These are phyloP conservation scores for Gymnoscopelus braueri DNA, from an alignment of 2,797 vertebrate species.

Conservation along the genomic window DNA sequence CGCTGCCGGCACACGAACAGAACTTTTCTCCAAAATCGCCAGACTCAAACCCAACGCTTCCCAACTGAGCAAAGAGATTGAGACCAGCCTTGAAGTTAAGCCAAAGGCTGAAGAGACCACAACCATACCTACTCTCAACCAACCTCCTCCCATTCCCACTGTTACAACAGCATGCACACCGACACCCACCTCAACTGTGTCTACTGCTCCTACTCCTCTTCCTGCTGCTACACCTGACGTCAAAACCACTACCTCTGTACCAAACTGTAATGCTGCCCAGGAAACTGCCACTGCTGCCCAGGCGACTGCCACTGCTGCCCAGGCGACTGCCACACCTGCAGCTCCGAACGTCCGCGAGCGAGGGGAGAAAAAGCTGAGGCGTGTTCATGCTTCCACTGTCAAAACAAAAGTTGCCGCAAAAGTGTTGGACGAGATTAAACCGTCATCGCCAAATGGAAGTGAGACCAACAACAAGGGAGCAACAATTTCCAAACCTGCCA, in stretches of 20 bases:
- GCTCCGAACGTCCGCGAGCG: constrained; percentile 42
- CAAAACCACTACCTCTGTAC: constrained; percentile 35
- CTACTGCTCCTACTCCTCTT: constrained; percentile 18
- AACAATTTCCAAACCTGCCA: constrained; percentile 56
- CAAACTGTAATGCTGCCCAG: constrained; percentile 28
- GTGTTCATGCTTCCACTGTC: constrained; percentile 37
- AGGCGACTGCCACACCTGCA: constrained; percentile 8
- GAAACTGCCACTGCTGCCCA: constrained; percentile 18
- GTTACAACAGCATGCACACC: constrained; percentile 24
- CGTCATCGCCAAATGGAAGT: constrained; percentile 11
- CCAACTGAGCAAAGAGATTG: constrained; percentile 68
- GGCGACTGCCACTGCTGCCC: not conserved
- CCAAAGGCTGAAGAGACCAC: constrained; percentile 42
- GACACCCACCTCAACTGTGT: constrained; percentile 17
- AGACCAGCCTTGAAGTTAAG: constrained; percentile 50
- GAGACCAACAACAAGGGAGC: constrained; percentile 55
- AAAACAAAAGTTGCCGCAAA: constrained; percentile 33
- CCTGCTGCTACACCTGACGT: constrained; percentile 42
- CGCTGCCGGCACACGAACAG: constrained; percentile 81
- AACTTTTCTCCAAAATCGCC: constrained; percentile 88
- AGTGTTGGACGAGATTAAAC: constrained; percentile 45
- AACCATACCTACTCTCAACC: constrained; percentile 5
- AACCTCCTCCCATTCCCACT: constrained; percentile 21
- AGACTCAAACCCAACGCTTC: constrained; percentile 82
- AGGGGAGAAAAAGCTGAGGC: constrained; percentile 61